Conservation (phyloP, 35 echinoderm and acorn worm species). For the Holothuria glaberrima region DNA sequence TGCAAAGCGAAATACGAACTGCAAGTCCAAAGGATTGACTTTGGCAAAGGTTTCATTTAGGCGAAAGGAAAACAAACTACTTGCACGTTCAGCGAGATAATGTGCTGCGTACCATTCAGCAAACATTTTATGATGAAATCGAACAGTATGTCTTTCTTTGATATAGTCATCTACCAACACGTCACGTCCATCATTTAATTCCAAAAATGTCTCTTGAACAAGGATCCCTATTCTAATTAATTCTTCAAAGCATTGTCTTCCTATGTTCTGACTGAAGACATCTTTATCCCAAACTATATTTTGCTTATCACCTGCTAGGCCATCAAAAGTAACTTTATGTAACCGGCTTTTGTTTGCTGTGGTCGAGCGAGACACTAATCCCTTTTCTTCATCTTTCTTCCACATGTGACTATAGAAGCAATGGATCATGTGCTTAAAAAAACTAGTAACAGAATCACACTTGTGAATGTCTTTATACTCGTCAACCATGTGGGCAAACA, state of each 20-base stretch:
- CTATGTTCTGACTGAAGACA: not conserved
- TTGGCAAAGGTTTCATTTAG: too few relatives aligned
- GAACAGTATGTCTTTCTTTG: not conserved
- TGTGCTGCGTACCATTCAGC: too few relatives aligned
- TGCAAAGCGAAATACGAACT: too few relatives aligned
- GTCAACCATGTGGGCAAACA: constrained; percentile 9
- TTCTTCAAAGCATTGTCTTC: constrained; percentile 9
- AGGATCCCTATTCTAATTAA: not conserved
- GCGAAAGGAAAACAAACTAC: too few relatives aligned
- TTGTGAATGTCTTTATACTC: not conserved
- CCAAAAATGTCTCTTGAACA: not conserved
- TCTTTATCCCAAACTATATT: not conserved
- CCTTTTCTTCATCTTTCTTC: not conserved
- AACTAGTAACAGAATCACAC: constrained; percentile 17
- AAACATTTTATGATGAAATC: too few relatives aligned
- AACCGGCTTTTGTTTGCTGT: not conserved
- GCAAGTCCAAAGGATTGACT: too few relatives aligned
- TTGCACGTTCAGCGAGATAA: too few relatives aligned
- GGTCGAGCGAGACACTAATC: too few relatives aligned
- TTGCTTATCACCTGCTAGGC: not conserved
- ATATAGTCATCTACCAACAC: too few relatives aligned
- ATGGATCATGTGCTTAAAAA: constrained; percentile 6
- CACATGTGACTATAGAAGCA: constrained; percentile 42
- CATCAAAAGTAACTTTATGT: not conserved
- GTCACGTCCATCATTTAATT: not conserved